Percentiles rank a stretch among this genome's conserved stretches.
Conservation (phyloP, 1,140 invertebrate genomes). For the Heterodera schachtii region DNA sequence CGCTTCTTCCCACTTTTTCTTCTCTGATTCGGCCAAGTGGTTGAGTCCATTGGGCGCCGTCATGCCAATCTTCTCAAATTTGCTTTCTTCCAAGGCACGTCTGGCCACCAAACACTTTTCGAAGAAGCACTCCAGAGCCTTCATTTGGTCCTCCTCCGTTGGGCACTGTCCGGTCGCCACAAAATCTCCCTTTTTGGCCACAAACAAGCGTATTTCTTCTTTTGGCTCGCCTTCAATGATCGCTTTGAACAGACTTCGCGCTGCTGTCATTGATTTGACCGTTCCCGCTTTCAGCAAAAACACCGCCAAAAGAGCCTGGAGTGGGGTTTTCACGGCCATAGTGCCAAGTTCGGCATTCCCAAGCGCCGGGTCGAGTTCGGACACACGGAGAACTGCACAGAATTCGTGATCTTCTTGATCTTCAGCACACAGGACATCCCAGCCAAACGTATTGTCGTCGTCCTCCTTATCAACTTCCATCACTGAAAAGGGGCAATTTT, state of each 20-base stretch:
- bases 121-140: background rate
- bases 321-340: background rate
- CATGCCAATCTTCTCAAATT: background rate
- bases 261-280: background rate
- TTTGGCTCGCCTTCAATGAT: conserved; percentile 15
- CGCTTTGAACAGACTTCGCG: background rate
- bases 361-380: background rate
- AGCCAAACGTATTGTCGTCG: too few species aligned
- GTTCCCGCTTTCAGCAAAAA: too few species aligned
- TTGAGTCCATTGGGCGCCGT: too few species aligned
- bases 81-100: background rate
- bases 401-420: too few species aligned
- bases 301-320: conserved; percentile 6
- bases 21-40: background rate
- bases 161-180: too few species aligned
- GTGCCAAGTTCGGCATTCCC: too few species aligned
- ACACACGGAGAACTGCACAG: background rate
- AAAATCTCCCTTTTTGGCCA: too few species aligned
- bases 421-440: too few species aligned
- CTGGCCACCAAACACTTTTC: background rate
- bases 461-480: too few species aligned
- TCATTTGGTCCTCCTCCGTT: too few species aligned
- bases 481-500: too few species aligned
- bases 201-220: background rate
- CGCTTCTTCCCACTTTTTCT: conserved; percentile 5